A percentile compares a stretch with the other conserved stretches of the same genome.
These are phyloP conservation scores for Propithecus deckenii DNA, from an alignment of 2,797 vertebrate species.

Conservation along the genomic window DNA sequence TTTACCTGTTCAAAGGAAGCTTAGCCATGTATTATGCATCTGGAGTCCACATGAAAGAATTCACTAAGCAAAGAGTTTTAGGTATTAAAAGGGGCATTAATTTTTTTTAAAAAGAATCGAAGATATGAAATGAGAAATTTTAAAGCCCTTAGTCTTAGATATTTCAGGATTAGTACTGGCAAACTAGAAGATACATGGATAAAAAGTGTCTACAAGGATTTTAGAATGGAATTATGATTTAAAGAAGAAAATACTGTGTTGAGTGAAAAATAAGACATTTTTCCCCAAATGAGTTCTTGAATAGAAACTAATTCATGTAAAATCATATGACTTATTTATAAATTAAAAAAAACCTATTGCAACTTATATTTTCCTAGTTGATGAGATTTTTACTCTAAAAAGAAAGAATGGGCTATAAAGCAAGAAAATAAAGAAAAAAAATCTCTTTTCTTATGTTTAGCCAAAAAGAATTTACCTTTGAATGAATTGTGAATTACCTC, in stretches of 20 bases:
- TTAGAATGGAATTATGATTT: neutral
- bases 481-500: neutral
- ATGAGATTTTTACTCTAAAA: neutral
- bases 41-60: neutral
- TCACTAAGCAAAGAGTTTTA: neutral
- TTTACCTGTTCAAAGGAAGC: neutral
- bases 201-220: neutral
- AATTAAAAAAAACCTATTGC: neutral
- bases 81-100: neutral
- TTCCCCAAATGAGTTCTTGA: neutral
- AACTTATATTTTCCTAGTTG: neutral
- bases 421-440: neutral
- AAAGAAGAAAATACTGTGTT: neutral
- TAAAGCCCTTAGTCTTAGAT: neutral
- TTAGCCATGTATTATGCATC: neutral
- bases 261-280: neutral
- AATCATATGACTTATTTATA: neutral
- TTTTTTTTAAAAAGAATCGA: neutral
- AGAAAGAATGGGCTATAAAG: neutral
- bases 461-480: neutral
- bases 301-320: neutral
- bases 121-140: neutral
- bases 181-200: neutral
- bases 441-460: neutral
- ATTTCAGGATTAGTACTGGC: neutral